These are phyloP conservation scores for Labia minor DNA, from an alignment of 2,888 invertebrate species.

Conservation along the genomic window DNA sequence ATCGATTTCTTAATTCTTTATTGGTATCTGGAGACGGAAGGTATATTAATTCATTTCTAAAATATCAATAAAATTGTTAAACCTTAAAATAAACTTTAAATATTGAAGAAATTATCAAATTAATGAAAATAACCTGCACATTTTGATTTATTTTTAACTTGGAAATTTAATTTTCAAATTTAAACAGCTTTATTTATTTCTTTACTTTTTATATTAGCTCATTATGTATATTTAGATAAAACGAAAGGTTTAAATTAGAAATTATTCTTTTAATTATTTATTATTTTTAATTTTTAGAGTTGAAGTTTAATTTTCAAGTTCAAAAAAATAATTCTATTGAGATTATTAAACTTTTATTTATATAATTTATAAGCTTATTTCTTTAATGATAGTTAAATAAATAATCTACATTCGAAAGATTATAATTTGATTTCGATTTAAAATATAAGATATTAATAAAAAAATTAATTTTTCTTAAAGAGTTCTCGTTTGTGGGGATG, in stretches of 20 bases:
- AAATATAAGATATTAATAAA: background rate
- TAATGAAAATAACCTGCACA: background rate
- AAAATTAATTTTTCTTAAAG: conserved; percentile 37
- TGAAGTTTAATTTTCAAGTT: background rate
- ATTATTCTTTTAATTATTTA: background rate
- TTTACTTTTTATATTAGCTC: too few relatives aligned
- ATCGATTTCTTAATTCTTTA: conserved; percentile 76
- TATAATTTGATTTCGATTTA: too few relatives aligned
- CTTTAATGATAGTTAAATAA: too few relatives aligned
- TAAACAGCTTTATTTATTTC: too few relatives aligned
- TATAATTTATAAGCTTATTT: too few relatives aligned
- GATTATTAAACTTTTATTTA: too few relatives aligned
- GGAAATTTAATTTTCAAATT: too few relatives aligned
- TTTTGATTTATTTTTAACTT: background rate
- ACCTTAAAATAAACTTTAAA: background rate
- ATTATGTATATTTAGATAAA: too few relatives aligned
- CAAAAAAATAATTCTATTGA: background rate
- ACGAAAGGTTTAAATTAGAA: too few relatives aligned
- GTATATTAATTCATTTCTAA: conserved; percentile 35
- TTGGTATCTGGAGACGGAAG: conserved; percentile 80
- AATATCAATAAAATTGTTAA: too few relatives aligned
- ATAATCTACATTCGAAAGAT: too few relatives aligned
- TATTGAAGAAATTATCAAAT: background rate
- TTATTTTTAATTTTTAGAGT: background rate
- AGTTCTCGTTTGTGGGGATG: conserved; percentile 79